Evolutionary conservation across 1,140 invertebrate genomes (phyloP).

Genomic region (Drosophila obscura): DNA sequence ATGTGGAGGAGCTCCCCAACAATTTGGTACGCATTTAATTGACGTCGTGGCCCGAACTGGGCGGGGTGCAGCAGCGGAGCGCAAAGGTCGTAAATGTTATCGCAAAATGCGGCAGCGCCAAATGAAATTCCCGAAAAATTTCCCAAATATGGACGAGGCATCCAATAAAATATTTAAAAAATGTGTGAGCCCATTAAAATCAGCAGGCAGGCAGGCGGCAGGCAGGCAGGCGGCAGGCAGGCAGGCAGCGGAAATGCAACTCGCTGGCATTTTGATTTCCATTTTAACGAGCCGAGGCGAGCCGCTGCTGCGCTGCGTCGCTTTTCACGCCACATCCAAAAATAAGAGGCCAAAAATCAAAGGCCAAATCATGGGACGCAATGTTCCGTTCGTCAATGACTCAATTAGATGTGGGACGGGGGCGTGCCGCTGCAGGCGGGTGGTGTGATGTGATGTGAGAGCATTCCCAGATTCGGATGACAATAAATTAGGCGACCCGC

Average conservation of each 20-base stretch:
- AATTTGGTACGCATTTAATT: conserved; percentile 64
- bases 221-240: conserved; percentile 16
- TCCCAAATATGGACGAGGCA: conserved; percentile 58
- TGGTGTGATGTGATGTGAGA: conserved; percentile 5
- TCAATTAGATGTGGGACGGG: conserved; percentile 64
- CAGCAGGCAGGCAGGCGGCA: conserved; percentile 31
- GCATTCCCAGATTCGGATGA: conserved; percentile 46
- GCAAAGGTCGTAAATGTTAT: conserved; percentile 75
- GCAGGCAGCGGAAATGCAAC: conserved; percentile 35
- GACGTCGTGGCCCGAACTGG: conserved; percentile 55
- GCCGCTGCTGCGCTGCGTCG: not conserved
- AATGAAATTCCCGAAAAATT: conserved; percentile 42
- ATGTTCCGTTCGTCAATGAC: conserved; percentile 62
- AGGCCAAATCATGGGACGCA: conserved; percentile 58
- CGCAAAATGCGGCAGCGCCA: conserved; percentile 62
- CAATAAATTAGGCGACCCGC: conserved; percentile 76
- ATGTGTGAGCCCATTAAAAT: conserved; percentile 53
- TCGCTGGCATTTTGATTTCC: conserved; percentile 52
- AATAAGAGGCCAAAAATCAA: conserved; percentile 48
- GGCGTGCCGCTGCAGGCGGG: too few relatives aligned
- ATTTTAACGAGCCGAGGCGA: conserved; percentile 60
- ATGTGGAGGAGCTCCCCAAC: not conserved
- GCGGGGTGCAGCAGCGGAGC: conserved; percentile 15
- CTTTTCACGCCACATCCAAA: conserved; percentile 46
- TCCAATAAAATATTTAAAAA: conserved; percentile 61